Base-by-base conservation (phyloP, 1,140 invertebrate genomes). In the Condylostylus longicornis region DNA sequence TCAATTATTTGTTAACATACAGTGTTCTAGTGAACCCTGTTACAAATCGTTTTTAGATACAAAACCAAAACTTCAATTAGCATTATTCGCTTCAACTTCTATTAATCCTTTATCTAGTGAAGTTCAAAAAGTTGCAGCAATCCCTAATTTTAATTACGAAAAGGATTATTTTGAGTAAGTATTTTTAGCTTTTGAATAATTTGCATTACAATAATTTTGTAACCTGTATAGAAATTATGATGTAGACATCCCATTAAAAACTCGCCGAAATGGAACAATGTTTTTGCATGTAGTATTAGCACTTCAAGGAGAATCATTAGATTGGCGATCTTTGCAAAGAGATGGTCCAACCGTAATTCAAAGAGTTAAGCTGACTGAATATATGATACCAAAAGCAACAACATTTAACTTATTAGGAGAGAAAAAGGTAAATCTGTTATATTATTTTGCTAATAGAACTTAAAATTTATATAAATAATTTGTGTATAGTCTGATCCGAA, bases 261-360 rank as follows among this genome's bases (percentile, higher is more conserved):
- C 81, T 1, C 64, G 75, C 8, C 70, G 75, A 28, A 89, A 87
- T 70, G 82, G 82, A 15, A 76, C 78, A 6, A 50, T 86, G 18
- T 82, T 68, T 49, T 62, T 85, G 42, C 77, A 79, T 54, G 61
- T 75, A 14, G 68, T 74, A 15, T 42, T 80, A 30, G 56, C 69
- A 4, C 50, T 62, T 37, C 65, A 68, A 42, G 54, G 58, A 0
- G 55, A 67, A 6, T 65, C 65, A 27, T 63, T 68, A 30, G 58
- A 65, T 15, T 70, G 69, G 61, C 54, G 64, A 33, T 62, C 66
- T 5, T 54, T 71, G 28, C 51, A 56, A 42, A 53, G 69, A 1
- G 58, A 71, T 40, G 68, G 74, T 41, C 59, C 68, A 12, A 58
- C 64, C 5, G 61, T 68, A 2, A 65, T 72, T 29, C 68, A 71